phyloP scores from a whole-genome alignment of 2,888 invertebrate genomes.

The Cancer borealis region DNA sequence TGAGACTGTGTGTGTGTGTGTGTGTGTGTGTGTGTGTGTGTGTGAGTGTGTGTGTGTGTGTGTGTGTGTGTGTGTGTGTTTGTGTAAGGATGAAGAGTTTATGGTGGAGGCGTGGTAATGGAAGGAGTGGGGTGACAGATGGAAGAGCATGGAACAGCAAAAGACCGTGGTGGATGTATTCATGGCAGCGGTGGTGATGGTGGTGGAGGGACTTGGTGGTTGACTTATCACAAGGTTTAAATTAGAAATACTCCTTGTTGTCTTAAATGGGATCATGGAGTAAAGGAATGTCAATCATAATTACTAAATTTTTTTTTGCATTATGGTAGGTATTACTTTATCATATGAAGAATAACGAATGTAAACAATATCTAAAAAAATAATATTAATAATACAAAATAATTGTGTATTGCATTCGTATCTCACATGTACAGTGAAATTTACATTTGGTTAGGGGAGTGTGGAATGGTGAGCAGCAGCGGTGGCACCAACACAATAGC shows the following conservation, averaged over 20 bases:
- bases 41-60: too few species aligned
- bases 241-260: neutral
- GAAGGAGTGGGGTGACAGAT: neutral
- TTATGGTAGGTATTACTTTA: neutral
- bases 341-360: neutral
- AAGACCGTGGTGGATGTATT: neutral
- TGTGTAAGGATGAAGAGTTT: neutral
- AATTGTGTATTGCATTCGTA: slow-evolving; percentile 9
- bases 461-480: neutral
- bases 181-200: slow-evolving; percentile 15
- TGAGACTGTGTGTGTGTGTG: too few species aligned
- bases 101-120: neutral
- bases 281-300: neutral
- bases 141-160: neutral
- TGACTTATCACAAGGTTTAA: slow-evolving; percentile 2
- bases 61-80: too few species aligned
- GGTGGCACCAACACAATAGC: neutral
- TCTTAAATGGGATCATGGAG: neutral
- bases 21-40: too few species aligned
- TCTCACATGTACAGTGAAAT: slow-evolving; percentile 1
- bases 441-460: neutral
- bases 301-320: neutral
- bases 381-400: neutral
- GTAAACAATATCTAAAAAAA: neutral
- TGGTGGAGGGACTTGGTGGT: neutral